Base-by-base conservation (phyloP, 2,797 vertebrate species). In the Phataginus tricuspis region DNA sequence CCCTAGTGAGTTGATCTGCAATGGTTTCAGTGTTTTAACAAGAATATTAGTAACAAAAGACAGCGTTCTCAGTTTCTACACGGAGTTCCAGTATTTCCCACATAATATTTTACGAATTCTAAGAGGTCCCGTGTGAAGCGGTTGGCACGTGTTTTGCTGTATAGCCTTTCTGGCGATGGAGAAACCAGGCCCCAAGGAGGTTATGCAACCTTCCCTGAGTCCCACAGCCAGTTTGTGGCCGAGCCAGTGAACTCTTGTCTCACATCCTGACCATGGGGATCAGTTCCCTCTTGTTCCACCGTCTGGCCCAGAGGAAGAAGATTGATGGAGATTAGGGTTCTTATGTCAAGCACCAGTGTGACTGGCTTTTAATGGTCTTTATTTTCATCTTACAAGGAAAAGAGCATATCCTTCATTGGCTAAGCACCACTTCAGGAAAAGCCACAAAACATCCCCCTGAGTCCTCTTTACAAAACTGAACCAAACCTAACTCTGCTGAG, bases 361-460 rank as follows among this genome's bases (percentile, higher is more conserved):
- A 97, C 95, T 49, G 80, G 21, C 90, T 96, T 97, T 93, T 97
- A 97, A 98, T 96, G 92, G 55, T n/a, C 69, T 97, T 96, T 92
- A 96, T 96, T 96, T 96, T 96, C 78, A 83, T 94, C 78, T 92
- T 77, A 42, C 53, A 45, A 92, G 92, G 82, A 95, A 97, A 96
- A 95, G 18, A 95, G 34, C 77, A 34, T 31, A 84, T 71, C 78
- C 63, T 96, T 92, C 45, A 37, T 82, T 84, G 92, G 82, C 78
- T 96, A 90, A 96, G 92, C 53, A 51, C 71, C 80, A 8, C 71
- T 90, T 95, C 82, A 84, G 92, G 51, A 91, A 97, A 97, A 97
- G 78, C 95, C 94, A 79, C 94, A 96, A 94, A 95, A 37, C 75
- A 77, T 39, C 5, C 95, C 91, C 95, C 82, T 5, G 74, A 72